Evolutionary conservation across 2,113 vertebrate species (phyloP).

Genomic region (Puma concolor): DNA sequence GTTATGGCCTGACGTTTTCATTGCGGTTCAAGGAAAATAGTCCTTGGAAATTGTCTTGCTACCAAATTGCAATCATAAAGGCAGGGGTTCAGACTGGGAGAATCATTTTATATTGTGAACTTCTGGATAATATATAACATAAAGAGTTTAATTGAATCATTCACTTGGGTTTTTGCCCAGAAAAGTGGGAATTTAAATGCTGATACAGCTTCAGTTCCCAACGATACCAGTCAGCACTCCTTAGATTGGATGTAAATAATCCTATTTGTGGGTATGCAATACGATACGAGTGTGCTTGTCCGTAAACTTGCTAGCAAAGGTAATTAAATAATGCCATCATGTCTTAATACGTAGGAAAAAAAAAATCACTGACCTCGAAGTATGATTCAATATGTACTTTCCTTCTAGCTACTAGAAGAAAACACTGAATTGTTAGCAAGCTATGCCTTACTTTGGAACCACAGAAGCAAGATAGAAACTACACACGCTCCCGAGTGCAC

Average conservation of each 20-base stretch:
- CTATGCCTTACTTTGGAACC: slow-evolving; percentile 64
- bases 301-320: slow-evolving; percentile 88
- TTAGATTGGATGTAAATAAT: slow-evolving; percentile 92
- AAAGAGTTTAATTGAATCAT: slow-evolving; percentile 92
- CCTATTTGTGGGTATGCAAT: slow-evolving; percentile 86
- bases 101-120: slow-evolving; percentile 88
- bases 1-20: slow-evolving; percentile 86
- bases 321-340: slow-evolving; percentile 90
- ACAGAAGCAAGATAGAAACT: slow-evolving; percentile 67
- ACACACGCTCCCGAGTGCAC: not conserved
- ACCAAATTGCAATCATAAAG: slow-evolving; percentile 91
- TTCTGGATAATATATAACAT: slow-evolving; percentile 90
- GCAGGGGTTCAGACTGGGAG: slow-evolving; percentile 84
- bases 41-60: slow-evolving; percentile 87
- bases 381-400: slow-evolving; percentile 80
- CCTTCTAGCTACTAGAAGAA: slow-evolving; percentile 76
- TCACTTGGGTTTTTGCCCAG: slow-evolving; percentile 90
- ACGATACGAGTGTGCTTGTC: slow-evolving; percentile 82
- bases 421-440: slow-evolving; percentile 75
- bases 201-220: slow-evolving; percentile 88
- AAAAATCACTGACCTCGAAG: slow-evolving; percentile 78
- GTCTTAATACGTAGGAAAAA: slow-evolving; percentile 82
- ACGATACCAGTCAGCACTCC: slow-evolving; percentile 89
- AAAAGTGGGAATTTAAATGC: slow-evolving; percentile 91
- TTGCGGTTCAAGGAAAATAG: slow-evolving; percentile 86